These are phyloP conservation scores for Delphinus delphis DNA, from an alignment of 2,113 vertebrate species.

Conservation along the genomic window DNA sequence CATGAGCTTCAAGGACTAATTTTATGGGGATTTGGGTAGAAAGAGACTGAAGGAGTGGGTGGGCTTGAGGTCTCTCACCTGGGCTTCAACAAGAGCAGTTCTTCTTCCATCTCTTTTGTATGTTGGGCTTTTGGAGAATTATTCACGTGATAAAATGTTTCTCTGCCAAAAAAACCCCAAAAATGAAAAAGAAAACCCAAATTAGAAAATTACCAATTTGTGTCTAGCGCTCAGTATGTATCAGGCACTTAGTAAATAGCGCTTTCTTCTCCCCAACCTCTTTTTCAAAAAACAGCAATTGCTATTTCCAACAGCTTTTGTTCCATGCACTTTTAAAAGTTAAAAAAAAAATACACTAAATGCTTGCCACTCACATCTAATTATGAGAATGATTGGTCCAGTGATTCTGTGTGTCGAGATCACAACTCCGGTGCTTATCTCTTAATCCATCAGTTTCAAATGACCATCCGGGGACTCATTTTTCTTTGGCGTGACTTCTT, in stretches of 20 bases:
- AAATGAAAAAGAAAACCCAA: neutral
- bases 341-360: conserved; percentile 9
- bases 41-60: neutral
- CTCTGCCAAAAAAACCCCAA: neutral
- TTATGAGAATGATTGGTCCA: conserved; percentile 66
- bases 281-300: neutral
- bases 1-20: neutral
- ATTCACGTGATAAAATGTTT: neutral
- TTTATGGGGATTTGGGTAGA: neutral
- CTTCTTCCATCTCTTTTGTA: neutral
- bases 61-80: neutral
- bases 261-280: neutral
- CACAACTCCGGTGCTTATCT: conserved; percentile 64
- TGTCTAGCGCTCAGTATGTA: neutral
- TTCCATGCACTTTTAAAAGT: conserved; percentile 28
- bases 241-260: conserved; percentile 24
- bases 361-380: conserved; percentile 60
- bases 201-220: neutral
- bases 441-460: conserved; percentile 72
- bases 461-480: conserved; percentile 58
- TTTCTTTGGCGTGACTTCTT: conserved; percentile 67
- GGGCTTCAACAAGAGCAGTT: neutral
- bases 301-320: conserved; percentile 35
- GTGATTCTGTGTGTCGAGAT: conserved; percentile 57
- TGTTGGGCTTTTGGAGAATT: neutral